Evolutionary conservation across 2,113 vertebrate genomes (phyloP), one percentile per base, ranked within the genome.

Genomic region (Myocastor coypus): DNA sequence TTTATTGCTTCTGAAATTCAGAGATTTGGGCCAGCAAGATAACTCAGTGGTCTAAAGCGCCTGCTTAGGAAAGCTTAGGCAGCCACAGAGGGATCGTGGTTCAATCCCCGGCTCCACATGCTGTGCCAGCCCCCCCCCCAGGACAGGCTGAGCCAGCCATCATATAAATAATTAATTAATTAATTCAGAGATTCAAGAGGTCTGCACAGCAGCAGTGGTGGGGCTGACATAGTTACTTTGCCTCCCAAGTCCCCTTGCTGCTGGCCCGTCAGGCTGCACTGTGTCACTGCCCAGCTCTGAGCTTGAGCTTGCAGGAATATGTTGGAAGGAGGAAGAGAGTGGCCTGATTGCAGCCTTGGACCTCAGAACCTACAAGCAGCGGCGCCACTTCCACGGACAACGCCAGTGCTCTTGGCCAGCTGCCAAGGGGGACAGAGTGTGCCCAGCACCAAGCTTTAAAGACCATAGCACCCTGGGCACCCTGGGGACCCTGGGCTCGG

Each of bases 141-240:
- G n/a, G n/a, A n/a, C n/a, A n/a, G n/a, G n/a, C n/a, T n/a, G n/a
- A n/a, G n/a, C n/a, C n/a, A n/a, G n/a, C n/a, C n/a, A n/a, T n/a
- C n/a, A n/a, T n/a, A n/a, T n/a, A n/a, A n/a, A n/a, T n/a, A n/a
- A n/a, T n/a, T n/a, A n/a, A n/a, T n/a, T n/a, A n/a, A n/a, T n/a
- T n/a, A n/a, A 69, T 69, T 69, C 3, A 24, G 69, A 71, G 69
- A 71, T 37, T 24, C 30, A 2, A 24, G 16, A 46, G 22, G 22
- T 6, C 50, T 37, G 34, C 28, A 17, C 24, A 11, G 1, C 6
- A 64, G 78, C 64, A n/a, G 30, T 80, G 0, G 13, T 42, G 80
- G 40, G 34, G 50, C 20, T 3, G 57, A 0, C n/a, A 22, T 20
- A 40, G n/a, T 0, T 17, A 8, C 71, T 14, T 26, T 5, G 3